phyloP scores from a whole-genome alignment of 2,797 vertebrate species.

The Mionectes olivaceus region DNA sequence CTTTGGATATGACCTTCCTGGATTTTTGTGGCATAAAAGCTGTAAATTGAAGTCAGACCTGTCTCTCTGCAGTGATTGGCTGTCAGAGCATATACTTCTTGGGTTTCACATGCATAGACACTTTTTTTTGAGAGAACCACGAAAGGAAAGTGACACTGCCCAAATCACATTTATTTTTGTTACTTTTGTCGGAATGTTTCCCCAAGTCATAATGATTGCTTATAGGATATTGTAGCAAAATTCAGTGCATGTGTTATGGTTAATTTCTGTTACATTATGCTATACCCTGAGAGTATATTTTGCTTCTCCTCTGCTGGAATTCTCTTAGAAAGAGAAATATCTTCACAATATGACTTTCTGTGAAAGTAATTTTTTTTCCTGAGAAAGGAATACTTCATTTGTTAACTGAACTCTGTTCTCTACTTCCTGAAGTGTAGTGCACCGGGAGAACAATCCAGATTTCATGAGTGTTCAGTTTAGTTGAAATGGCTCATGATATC shows the following conservation, averaged over 20 bases:
- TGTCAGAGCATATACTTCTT: background rate
- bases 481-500: background rate
- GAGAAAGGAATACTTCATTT: background rate
- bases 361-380: background rate
- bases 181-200: background rate
- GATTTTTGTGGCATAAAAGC: background rate
- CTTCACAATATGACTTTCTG: constrained; percentile 35
- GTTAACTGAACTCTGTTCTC: background rate
- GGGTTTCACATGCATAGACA: background rate
- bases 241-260: background rate
- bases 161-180: background rate
- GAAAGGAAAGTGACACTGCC: background rate
- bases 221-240: background rate
- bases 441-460: background rate
- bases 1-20: background rate
- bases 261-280: constrained; percentile 54
- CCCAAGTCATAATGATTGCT: background rate
- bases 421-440: background rate
- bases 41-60: background rate
- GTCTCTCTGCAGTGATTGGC: background rate
- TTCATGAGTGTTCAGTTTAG: background rate
- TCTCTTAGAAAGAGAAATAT: constrained; percentile 25
- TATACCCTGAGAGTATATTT: constrained; percentile 15
- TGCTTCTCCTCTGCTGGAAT: constrained; percentile 28
- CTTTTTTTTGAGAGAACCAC: background rate